Conservation (phyloP, 2,113 vertebrate genomes). For the Pteruthius melanotis region DNA sequence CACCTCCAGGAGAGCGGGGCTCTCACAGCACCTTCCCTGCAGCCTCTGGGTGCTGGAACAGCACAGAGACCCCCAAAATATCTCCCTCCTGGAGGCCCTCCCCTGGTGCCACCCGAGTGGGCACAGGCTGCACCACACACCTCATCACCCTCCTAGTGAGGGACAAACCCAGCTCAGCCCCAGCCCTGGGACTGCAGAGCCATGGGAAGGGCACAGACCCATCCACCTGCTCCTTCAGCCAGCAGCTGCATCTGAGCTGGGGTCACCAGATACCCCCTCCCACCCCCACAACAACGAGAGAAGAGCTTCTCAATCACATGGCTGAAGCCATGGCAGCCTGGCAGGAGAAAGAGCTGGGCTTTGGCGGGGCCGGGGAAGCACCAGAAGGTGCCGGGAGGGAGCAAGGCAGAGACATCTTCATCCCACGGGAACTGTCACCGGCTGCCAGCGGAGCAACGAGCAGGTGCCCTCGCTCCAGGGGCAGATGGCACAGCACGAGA, state of each 20-base stretch:
- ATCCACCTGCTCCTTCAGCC: accelerated
- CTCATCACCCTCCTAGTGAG: accelerated
- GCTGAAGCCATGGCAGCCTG: not conserved
- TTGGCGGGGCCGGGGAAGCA: not conserved
- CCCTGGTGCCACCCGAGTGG: accelerated
- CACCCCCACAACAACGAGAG: accelerated
- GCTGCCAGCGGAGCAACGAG: not conserved
- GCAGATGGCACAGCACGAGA: conserved; percentile 11
- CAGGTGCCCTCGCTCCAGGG: not conserved
- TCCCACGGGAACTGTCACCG: not conserved
- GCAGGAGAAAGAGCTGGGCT: not conserved
- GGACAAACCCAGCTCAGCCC: not conserved
- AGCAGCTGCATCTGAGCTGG: accelerated
- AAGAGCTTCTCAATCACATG: not conserved
- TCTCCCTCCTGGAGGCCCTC: not conserved
- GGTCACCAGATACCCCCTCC: not conserved
- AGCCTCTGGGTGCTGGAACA: not conserved
- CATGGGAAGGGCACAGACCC: accelerated
- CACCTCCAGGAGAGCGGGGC: accelerated
- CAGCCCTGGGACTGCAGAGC: not conserved
- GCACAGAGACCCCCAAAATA: not conserved
- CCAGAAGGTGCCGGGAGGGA: conserved; percentile 40
- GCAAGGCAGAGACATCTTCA: conserved; percentile 49
- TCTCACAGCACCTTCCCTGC: not conserved
- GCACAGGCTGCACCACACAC: not conserved